phyloP scores from a whole-genome alignment of 2,113 vertebrate species.

The Irena cyanogastra region DNA sequence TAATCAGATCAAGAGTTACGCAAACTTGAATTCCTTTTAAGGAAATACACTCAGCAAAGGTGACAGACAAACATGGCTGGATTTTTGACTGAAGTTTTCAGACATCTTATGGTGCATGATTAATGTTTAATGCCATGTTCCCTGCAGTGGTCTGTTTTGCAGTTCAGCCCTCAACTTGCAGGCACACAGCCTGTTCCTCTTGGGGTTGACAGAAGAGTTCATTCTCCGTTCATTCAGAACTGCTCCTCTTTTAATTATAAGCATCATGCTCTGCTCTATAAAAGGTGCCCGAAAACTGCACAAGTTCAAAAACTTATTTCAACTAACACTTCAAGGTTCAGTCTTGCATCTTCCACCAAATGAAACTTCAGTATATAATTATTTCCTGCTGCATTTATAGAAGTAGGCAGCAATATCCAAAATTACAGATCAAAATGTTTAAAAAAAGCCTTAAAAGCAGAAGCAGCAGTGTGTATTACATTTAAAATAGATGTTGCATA shows the following conservation, averaged over 20 bases:
- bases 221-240: neutral
- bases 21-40: neutral
- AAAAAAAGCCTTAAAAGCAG: neutral
- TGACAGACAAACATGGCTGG: neutral
- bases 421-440: neutral
- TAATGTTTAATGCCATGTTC: neutral
- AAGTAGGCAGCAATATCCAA: neutral
- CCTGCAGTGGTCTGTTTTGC: neutral
- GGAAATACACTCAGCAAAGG: neutral
- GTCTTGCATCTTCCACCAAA: neutral
- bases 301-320: conserved; percentile 25
- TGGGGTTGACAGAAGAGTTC: neutral
- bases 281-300: neutral
- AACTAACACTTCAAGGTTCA: neutral
- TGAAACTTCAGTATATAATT: neutral
- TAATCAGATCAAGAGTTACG: neutral
- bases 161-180: neutral
- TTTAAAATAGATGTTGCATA: neutral
- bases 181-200: neutral
- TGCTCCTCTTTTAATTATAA: conserved; percentile 9
- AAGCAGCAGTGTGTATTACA: neutral
- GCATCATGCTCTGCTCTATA: neutral
- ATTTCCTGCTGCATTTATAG: neutral
- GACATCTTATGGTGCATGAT: neutral
- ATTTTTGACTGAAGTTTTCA: neutral